Evolutionary conservation across 2,797 vertebrate genomes (phyloP).

Genomic region (Perodicticus potto): DNA sequence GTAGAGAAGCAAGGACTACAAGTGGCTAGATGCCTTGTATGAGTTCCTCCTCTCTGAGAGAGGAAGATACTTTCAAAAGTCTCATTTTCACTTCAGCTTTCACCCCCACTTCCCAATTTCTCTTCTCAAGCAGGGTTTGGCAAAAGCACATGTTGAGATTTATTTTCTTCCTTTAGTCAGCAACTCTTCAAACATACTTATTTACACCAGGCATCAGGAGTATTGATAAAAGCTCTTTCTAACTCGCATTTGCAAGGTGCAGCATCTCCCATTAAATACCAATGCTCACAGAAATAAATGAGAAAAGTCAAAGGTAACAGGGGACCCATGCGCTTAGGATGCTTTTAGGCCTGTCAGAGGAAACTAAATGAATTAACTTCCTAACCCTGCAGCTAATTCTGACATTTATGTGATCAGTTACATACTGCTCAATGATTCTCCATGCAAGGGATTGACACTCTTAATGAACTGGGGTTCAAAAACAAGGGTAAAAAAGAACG

Average conservation of each 20-base stretch:
- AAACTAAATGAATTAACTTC: neutral
- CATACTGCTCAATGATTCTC: neutral
- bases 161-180: neutral
- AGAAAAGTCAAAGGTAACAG: neutral
- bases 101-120: neutral
- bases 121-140: neutral
- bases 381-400: rapidly evolving
- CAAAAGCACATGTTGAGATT: neutral
- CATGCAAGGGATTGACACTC: rapidly evolving
- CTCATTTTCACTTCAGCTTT: neutral
- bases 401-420: rapidly evolving
- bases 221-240: neutral
- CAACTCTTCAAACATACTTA: neutral
- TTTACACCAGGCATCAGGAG: neutral
- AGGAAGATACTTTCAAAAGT: neutral
- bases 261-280: neutral
- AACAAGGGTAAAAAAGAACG: neutral
- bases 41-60: neutral
- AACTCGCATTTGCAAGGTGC: neutral
- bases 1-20: neutral
- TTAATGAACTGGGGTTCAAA: neutral
- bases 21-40: too few species aligned
- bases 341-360: neutral
- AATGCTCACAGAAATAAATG: neutral
- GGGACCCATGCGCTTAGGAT: neutral